Evolutionary conservation across 2,113 vertebrate genomes (phyloP).

Genomic region (Prietella phreatophila): DNA sequence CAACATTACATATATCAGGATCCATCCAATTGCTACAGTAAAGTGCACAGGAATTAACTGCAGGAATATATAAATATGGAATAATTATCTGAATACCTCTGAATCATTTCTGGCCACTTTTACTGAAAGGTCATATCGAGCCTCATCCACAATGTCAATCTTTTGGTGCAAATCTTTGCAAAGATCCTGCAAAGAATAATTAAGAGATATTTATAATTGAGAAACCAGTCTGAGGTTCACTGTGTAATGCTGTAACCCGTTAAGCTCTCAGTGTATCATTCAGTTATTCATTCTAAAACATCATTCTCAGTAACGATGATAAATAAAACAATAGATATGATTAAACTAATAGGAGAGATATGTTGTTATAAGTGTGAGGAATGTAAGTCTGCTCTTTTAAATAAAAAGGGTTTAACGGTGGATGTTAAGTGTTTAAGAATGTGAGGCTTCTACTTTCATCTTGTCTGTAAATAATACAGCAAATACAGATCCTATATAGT

Average conservation of each 20-base stretch:
- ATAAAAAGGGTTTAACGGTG: not conserved
- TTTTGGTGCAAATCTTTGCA: slow-evolving; percentile 67
- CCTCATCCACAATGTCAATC: slow-evolving; percentile 70
- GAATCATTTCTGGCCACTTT: slow-evolving; percentile 70
- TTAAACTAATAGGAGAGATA: not conserved
- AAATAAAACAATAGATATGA: not conserved
- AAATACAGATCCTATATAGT: not conserved
- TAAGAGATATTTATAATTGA: not conserved
- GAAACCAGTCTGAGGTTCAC: not conserved
- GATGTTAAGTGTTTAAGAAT: not conserved
- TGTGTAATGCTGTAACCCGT: not conserved
- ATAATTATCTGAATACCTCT: slow-evolving; percentile 59
- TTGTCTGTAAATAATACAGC: not conserved
- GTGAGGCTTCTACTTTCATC: not conserved
- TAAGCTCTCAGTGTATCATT: not conserved
- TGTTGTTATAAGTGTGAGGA: not conserved
- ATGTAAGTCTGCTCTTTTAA: not conserved
- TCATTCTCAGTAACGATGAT: not conserved
- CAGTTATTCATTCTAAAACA: not conserved
- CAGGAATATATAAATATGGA: not conserved
- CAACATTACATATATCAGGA: slow-evolving; percentile 8
- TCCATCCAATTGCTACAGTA: not conserved
- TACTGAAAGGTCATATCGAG: slow-evolving; percentile 63
- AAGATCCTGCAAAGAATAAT: slow-evolving; percentile 56
- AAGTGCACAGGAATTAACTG: not conserved